Evolutionary conservation across 53 echinoderm and acorn worm species (phyloP), one percentile per base, ranked within the genome.

Genomic region (Actinopyga echinites): DNA sequence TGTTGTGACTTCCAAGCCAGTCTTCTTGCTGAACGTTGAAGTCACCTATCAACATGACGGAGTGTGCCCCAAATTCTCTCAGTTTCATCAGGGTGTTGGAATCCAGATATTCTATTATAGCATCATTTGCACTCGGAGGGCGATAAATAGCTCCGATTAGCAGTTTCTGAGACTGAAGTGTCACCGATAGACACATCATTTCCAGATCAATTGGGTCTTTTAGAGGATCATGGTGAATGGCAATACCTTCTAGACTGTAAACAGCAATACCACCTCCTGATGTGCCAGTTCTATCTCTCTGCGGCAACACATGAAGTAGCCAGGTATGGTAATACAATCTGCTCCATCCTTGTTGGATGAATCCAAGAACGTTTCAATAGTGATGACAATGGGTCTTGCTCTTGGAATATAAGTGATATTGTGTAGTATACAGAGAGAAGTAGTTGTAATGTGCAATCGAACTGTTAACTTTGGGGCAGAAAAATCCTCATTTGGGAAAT

Each of bases 21-120:
- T 89, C 89, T 43, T 31, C 28, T 29, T 89, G 92, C 56, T 91
- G 82, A 29, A 89, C 86, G 29, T 89, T 89, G 49, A 89, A 89
- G 54, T 89, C 85, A 17, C 89, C 89, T 12, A 85, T 12, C 21
- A 89, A 43, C 28, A 88, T 28, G 10, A 89, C 65, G 49, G 85
- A 85, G 9, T 85, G 53, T 2, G 85, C 82, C 37, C 80, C 36
- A 64, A 65, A 75, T 62, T 63, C 77, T 1, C n/a, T 34, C 20
- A 89, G 40, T 62, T 74, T 89, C 8, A 82, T 52, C 34, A 89
- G 44, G 24, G 82, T 89, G 85, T 30, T 85, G 22, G 60, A 36
- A 32, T 92, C 89, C 12, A 89, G 59, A 65, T 88, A 88, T 62
- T 79, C 42, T 26, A 89, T 82, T 43, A 92, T 67, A 85, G 89